Conservation (phyloP, 2,797 vertebrate species). For the Pelobates cultripes region DNA sequence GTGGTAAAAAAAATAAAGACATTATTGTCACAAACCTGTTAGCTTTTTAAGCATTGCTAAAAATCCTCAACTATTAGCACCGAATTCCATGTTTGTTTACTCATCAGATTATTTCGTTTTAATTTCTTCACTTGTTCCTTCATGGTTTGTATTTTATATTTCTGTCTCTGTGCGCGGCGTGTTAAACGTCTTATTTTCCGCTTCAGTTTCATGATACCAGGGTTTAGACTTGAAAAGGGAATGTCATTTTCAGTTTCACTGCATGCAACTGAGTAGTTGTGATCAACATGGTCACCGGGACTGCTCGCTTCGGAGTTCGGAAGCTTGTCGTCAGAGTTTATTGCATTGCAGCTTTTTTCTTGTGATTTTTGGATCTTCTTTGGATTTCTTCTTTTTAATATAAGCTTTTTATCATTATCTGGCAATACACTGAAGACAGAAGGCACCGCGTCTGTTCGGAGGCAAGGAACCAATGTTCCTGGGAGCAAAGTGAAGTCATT, state of each 20-base stretch:
- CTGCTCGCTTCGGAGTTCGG: neutral
- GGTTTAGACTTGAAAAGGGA: constrained; percentile 28
- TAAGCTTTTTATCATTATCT: neutral
- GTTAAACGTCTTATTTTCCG: constrained; percentile 39
- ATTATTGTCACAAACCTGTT: no score
- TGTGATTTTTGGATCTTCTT: neutral
- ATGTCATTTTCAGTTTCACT: neutral
- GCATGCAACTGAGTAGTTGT: constrained; percentile 22
- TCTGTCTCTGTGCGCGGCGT: constrained; percentile 31
- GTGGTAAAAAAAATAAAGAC: no score
- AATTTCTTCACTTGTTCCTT: constrained; percentile 27
- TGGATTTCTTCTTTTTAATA: neutral
- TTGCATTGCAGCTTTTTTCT: neutral
- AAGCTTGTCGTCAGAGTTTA: constrained; percentile 1
- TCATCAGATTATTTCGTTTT: constrained; percentile 1
- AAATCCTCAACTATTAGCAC: neutral
- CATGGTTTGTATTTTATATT: constrained; percentile 42
- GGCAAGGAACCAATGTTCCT: neutral
- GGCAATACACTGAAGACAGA: neutral
- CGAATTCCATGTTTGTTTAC: neutral
- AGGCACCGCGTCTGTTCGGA: neutral
- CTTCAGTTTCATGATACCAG: constrained; percentile 2
- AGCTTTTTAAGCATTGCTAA: neutral
- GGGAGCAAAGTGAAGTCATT: neutral
- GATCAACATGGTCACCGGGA: constrained; percentile 28